Base-by-base conservation (phyloP, 2,113 vertebrate genomes). In the Cephalopholis sonnerati region DNA sequence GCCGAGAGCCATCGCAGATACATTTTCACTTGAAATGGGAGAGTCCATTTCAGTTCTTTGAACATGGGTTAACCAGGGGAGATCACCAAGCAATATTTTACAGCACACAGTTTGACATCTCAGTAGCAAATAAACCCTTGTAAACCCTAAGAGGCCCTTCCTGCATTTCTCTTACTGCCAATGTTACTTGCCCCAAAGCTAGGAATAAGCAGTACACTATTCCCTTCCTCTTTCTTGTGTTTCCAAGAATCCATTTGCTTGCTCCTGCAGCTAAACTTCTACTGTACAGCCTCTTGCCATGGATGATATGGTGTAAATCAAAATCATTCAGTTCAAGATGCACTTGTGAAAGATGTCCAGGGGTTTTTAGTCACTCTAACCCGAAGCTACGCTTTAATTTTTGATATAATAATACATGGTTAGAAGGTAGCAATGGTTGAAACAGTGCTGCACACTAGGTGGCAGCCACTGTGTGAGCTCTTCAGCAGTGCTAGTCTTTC, bases 11-110 rank as follows among this genome's bases (percentile, higher is more conserved):
- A 81, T 81, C 59, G 25, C 72, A 66, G 69, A 80, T 78, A 39
- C 62, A 74, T 85, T 83, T 74, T 68, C 81, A 77, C 59, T 41
- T 16, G 74, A 79, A 86, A 62, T 64, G 48, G 57, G 46, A 74
- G 66, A 73, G 75, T 88, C 83, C 84, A 86, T 84, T 90, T 91
- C 66, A 68, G 66, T 74, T 76, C 77, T 91, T 87, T 91, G 86
- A 91, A 89, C 84, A 78, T 74, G 74, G 82, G 85, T 92, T 90
- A 86, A 90, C 92, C 87, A 80, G 46, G n/a, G 78, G 73, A 90
- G 86, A 92, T 88, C 74, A 72, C 83, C 67, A 75, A 77, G 74
- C 76, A 75, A 88, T 85, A 81, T 87, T 86, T 87, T 74, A 76
- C 68, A 79, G 70, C 68, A 41, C 73, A 82, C 81, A 87, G 69